These are phyloP conservation scores for Selenia dentaria DNA, from an alignment of 2,888 invertebrate species.

Conservation along the genomic window DNA sequence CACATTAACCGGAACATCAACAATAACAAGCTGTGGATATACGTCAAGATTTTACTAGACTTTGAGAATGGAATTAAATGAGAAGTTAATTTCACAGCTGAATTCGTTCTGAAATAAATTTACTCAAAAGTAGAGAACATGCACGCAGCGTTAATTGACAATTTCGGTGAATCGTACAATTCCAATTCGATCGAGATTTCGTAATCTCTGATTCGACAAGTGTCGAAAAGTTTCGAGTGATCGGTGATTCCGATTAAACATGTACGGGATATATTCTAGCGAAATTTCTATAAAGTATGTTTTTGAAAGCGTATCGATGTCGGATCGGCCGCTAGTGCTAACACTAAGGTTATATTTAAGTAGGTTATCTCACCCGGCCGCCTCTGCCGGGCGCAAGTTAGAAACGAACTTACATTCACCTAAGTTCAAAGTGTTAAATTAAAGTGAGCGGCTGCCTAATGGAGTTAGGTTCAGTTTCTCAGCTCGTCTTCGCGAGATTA, in stretches of 20 bases:
- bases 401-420: slow-evolving; percentile 8
- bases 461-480: background rate
- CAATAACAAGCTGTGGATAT: no score
- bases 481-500: background rate
- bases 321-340: slow-evolving; percentile 19
- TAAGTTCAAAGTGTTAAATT: slow-evolving; percentile 11
- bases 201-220: background rate
- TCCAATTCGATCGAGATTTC: background rate
- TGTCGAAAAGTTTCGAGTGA: background rate
- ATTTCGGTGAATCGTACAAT: background rate
- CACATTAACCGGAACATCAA: no score
- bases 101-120: background rate
- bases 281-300: slow-evolving; percentile 15
- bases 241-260: no score
- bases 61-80: no score
- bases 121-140: background rate
- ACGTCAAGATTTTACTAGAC: no score
- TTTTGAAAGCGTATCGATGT: slow-evolving; percentile 26
- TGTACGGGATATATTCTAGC: background rate
- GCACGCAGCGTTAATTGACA: background rate
- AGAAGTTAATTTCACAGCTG: background rate
- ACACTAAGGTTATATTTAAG: slow-evolving; percentile 17
- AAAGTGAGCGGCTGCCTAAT: slow-evolving; percentile 10
- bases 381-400: slow-evolving; percentile 25
- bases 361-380: slow-evolving; percentile 32